Conservation (phyloP, 2,113 vertebrate species). For the Gymnobelideus leadbeateri region DNA sequence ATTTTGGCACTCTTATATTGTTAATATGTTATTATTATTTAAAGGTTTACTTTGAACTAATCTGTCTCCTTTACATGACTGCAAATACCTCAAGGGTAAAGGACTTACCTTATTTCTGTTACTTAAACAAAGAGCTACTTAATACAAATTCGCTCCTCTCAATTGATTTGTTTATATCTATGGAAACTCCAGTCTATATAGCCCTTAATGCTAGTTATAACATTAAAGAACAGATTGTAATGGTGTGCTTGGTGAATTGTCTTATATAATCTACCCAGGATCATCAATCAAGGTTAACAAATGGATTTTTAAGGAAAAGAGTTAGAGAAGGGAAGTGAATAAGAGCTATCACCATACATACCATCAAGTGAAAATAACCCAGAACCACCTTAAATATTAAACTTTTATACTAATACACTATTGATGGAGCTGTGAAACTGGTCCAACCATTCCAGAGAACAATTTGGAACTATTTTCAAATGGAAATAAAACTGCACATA, state of each 20-base stretch:
- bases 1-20: too few relatives aligned
- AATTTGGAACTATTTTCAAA: background rate
- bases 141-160: constrained; percentile 10
- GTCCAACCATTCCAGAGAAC: background rate
- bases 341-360: constrained; percentile 56
- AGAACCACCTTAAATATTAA: constrained; percentile 46
- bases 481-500: background rate
- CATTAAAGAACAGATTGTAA: constrained; percentile 31
- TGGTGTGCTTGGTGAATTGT: constrained; percentile 50
- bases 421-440: too few relatives aligned
- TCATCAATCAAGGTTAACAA: constrained; percentile 22
- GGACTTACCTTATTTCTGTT: background rate
- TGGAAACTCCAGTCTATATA: background rate
- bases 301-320: constrained; percentile 59
- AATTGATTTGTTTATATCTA: constrained; percentile 43
- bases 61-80: too few relatives aligned
- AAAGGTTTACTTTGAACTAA: too few relatives aligned
- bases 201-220: background rate
- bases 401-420: background rate
- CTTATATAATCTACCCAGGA: constrained; percentile 50
- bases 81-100: constrained; percentile 11
- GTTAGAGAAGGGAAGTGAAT: constrained; percentile 54
- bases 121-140: constrained; percentile 12
- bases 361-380: constrained; percentile 35
- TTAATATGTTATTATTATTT: too few relatives aligned